phyloP scores from a whole-genome alignment of 2,888 invertebrate species.

The Listrodromus nycthemerus region DNA sequence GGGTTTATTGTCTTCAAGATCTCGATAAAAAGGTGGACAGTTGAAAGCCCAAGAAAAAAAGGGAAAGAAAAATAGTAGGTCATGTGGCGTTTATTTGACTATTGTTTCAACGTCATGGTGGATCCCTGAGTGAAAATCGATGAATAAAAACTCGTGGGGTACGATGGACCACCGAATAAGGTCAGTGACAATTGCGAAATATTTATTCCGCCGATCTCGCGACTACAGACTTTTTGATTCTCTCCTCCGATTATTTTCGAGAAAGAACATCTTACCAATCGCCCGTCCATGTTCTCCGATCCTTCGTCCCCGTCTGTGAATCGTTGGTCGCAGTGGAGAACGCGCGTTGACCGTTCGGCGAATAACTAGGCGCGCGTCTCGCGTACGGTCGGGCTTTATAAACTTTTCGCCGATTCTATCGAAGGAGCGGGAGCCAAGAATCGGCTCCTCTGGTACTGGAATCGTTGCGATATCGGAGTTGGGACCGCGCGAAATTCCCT shows the following conservation, averaged over 20 bases:
- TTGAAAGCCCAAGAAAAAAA: no score
- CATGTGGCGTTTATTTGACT: no score
- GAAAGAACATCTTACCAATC: constrained; percentile 72
- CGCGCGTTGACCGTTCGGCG: constrained; percentile 67
- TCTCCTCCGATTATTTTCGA: background rate
- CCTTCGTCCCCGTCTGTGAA: background rate
- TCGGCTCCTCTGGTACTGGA: constrained; percentile 45
- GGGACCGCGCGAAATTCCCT: constrained; percentile 80
- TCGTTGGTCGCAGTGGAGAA: background rate
- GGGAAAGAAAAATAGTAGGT: no score
- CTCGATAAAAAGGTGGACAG: no score
- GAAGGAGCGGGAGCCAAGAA: constrained; percentile 70
- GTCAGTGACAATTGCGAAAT: no score
- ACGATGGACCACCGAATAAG: no score
- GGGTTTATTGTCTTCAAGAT: no score
- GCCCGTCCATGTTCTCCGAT: constrained; percentile 72
- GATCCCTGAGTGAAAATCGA: no score
- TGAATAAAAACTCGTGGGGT: no score
- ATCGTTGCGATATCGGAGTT: constrained; percentile 62
- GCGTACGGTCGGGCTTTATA: constrained; percentile 79
- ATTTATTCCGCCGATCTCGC: no score
- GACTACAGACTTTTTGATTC: no score
- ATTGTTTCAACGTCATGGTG: no score
- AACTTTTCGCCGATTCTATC: constrained; percentile 77
- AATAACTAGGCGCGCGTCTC: constrained; percentile 77